These are phyloP conservation scores for Hypsibius dujardini DNA, from an alignment of 1,140 invertebrate species.

Conservation along the genomic window DNA sequence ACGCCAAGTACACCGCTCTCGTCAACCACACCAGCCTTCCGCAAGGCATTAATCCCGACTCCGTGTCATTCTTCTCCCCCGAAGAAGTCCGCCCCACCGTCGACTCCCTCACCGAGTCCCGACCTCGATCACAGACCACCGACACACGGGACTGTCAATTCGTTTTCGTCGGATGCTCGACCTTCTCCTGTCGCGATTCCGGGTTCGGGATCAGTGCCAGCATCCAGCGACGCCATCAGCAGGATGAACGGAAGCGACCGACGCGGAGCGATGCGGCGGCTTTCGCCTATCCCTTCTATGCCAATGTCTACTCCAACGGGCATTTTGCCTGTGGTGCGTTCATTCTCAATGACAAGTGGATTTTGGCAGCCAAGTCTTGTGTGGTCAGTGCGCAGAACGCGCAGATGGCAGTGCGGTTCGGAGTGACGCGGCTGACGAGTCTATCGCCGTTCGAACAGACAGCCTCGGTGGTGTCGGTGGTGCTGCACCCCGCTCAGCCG, in stretches of 20 bases:
- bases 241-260: not conserved
- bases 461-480: not conserved
- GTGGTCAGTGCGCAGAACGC: slow-evolving; percentile 8
- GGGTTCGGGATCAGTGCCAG: not conserved
- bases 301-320: slow-evolving; percentile 13
- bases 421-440: not conserved
- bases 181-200: slow-evolving; percentile 3
- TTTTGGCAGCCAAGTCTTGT: not conserved
- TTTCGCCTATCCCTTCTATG: slow-evolving; percentile 10
- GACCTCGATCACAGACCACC: not conserved
- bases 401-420: not conserved
- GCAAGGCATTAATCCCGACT: slow-evolving; percentile 12
- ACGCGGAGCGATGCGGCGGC: not conserved
- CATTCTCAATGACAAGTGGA: not conserved
- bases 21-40: slow-evolving; percentile 13
- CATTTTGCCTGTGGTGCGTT: slow-evolving; percentile 2
- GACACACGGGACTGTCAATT: not conserved
- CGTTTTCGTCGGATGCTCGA: not conserved
- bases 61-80: slow-evolving; percentile 11
- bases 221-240: not conserved
- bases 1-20: slow-evolving; percentile 12
- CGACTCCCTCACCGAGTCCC: not conserved
- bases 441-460: slow-evolving; percentile 14
- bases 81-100: slow-evolving; percentile 2
- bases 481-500: not conserved